Percentiles rank a stretch among this genome's conserved stretches.
These are phyloP conservation scores for Zootermopsis nevadensis DNA, from an alignment of 2,888 invertebrate genomes.

Conservation along the genomic window DNA sequence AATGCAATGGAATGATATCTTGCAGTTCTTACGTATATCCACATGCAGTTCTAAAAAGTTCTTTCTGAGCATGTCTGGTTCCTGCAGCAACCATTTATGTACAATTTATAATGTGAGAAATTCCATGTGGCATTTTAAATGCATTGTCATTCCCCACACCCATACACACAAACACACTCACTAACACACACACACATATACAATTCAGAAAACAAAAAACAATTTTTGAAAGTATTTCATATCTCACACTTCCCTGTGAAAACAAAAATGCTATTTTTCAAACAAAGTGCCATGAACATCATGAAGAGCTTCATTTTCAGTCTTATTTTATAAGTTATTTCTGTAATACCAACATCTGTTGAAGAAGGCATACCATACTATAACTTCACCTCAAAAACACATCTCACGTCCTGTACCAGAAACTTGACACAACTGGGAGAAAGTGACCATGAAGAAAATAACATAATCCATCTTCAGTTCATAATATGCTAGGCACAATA, in stretches of 20 bases:
- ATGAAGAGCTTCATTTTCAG: conserved; percentile 37
- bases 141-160: conserved; percentile 15
- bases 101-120: conserved; percentile 32
- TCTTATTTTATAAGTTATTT: conserved; percentile 42
- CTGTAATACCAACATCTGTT: neutral
- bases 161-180: neutral
- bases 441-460: neutral
- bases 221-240: neutral
- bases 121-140: conserved; percentile 36
- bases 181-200: too few relatives aligned
- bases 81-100: conserved; percentile 21
- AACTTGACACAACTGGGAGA: neutral
- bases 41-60: conserved; percentile 23
- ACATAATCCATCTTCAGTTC: neutral
- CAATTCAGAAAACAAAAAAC: neutral
- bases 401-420: neutral
- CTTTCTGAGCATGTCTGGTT: conserved; percentile 9
- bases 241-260: neutral
- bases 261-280: conserved; percentile 25
- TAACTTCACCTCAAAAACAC: neutral
- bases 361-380: neutral
- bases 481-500: neutral
- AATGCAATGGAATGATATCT: conserved; percentile 50
- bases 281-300: neutral
- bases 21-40: conserved; percentile 43